Percentiles rank a stretch among this genome's conserved stretches.
phyloP scores from a whole-genome alignment of 1,140 invertebrate species.

The Paraescarpia echinospica region DNA sequence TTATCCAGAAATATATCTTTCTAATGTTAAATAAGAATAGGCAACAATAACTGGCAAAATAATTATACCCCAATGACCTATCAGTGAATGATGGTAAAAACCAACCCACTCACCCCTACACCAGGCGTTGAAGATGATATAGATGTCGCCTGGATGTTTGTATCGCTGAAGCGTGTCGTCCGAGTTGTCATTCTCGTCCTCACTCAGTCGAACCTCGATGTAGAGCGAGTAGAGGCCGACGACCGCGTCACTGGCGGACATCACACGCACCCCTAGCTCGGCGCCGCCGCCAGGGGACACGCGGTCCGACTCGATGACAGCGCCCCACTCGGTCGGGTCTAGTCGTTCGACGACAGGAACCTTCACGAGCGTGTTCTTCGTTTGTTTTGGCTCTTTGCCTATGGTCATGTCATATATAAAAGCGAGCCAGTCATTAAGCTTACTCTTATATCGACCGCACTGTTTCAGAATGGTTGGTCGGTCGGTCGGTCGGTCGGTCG shows the following conservation, averaged over 20 bases:
- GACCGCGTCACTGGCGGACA: conserved; percentile 40
- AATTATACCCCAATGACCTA: not conserved
- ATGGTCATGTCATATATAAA: not conserved
- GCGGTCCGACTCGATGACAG: not conserved
- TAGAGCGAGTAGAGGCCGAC: conserved; percentile 50
- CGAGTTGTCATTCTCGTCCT: not conserved
- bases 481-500: too few relatives aligned
- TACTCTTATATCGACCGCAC: too few relatives aligned
- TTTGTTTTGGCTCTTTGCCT: not conserved
- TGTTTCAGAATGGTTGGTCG: too few relatives aligned
- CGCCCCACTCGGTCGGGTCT: not conserved
- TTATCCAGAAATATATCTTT: too few relatives aligned
- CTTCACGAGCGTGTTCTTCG: not conserved
- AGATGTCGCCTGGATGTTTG: conserved; percentile 52
- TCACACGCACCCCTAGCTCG: conserved; percentile 36
- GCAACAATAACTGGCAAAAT: too few relatives aligned
- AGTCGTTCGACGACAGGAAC: not conserved
- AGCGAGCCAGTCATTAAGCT: too few relatives aligned
- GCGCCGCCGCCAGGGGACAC: not conserved
- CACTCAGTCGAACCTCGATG: conserved; percentile 26
- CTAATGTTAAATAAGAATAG: too few relatives aligned
- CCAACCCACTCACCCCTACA: conserved; percentile 67
- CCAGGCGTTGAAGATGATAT: conserved; percentile 87
- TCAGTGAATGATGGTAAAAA: not conserved
- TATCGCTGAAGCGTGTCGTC: conserved; percentile 25